phyloP scores from a whole-genome alignment of 1,140 invertebrate genomes.

The Pomacea maculata region DNA sequence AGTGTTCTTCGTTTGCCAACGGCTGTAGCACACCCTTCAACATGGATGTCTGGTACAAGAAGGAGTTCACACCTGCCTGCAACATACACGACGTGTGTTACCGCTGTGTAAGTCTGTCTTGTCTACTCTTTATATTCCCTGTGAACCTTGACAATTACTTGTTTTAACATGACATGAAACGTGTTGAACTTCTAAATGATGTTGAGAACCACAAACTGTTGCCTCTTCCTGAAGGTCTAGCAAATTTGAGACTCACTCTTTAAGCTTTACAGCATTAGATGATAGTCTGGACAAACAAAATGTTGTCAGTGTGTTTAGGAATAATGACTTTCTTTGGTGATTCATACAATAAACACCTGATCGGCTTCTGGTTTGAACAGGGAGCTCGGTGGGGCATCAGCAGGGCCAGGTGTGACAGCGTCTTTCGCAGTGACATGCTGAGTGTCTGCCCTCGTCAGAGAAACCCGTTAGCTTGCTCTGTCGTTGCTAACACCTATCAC shows the following conservation, averaged over 20 bases:
- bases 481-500: not conserved
- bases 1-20: constrained; percentile 16
- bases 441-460: not conserved
- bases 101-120: constrained; percentile 32
- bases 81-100: constrained; percentile 44
- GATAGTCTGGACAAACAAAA: not conserved
- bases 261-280: not conserved
- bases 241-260: no score
- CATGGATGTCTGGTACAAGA: constrained; percentile 38
- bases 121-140: no score
- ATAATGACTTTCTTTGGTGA: not conserved
- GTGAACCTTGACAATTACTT: not conserved
- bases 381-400: constrained; percentile 6
- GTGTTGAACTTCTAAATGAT: no score
- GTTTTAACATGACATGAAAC: not conserved
- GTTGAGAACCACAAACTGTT: no score
- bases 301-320: not conserved
- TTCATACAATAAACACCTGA: not conserved
- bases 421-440: constrained; percentile 2
- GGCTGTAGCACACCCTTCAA: constrained; percentile 37
- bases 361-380: not conserved
- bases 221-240: no score
- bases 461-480: no score
- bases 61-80: constrained; percentile 33
- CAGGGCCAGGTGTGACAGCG: constrained; percentile 1